Evolutionary conservation across 2,797 vertebrate species (phyloP).

Genomic region (Geotria australis): DNA sequence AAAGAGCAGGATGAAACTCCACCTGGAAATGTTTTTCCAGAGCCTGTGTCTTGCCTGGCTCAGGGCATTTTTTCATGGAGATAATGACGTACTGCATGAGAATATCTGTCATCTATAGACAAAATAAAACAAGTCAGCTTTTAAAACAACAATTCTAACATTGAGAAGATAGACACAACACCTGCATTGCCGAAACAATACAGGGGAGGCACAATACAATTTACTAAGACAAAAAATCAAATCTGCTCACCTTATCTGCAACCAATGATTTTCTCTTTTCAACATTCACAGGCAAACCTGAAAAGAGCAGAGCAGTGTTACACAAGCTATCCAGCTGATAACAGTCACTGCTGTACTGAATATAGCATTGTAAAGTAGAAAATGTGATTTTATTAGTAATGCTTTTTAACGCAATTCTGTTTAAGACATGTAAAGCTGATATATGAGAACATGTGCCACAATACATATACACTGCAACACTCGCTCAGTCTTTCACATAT

Average conservation of each 20-base stretch:
- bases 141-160: too few relatives aligned
- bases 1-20: neutral
- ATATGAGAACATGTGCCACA: too few relatives aligned
- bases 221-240: too few relatives aligned
- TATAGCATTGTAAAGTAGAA: neutral
- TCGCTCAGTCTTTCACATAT: too few relatives aligned
- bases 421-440: too few relatives aligned
- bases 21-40: constrained; percentile 95
- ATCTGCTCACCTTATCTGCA: constrained; percentile 37
- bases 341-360: neutral
- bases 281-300: constrained; percentile 52
- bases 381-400: neutral
- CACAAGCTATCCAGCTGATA: neutral
- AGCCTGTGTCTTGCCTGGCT: constrained; percentile 73
- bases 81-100: constrained; percentile 53
- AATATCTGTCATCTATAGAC: constrained; percentile 56
- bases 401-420: too few relatives aligned
- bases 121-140: neutral
- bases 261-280: constrained; percentile 45
- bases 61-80: constrained; percentile 59
- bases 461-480: too few relatives aligned
- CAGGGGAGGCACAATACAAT: too few relatives aligned
- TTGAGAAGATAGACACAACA: too few relatives aligned
- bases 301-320: neutral
- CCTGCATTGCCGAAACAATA: too few relatives aligned